phyloP scores from a whole-genome alignment of 2,113 vertebrate genomes.

The Limanda limanda region DNA sequence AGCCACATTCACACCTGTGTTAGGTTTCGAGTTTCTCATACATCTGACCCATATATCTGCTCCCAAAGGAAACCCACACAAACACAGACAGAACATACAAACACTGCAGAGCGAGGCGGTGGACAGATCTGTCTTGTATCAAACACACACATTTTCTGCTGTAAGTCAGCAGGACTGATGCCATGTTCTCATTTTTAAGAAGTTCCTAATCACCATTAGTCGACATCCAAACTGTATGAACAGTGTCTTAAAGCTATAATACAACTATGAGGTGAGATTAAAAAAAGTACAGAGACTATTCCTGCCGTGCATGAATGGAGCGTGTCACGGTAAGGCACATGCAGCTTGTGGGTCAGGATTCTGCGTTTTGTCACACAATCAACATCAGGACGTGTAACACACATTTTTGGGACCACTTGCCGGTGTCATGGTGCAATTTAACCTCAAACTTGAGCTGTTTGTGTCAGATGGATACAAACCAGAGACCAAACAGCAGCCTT shows the following conservation, averaged over 20 bases:
- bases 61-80: background rate
- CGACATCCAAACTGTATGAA: background rate
- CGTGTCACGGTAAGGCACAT: too few relatives aligned
- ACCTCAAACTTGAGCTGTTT: too few relatives aligned
- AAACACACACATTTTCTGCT: background rate
- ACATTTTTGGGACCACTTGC: too few relatives aligned
- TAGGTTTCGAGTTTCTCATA: conserved; percentile 8
- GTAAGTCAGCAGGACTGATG: background rate
- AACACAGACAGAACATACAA: background rate
- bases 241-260: background rate
- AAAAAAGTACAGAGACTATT: background rate
- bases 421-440: too few relatives aligned
- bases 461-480: too few relatives aligned
- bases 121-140: background rate
- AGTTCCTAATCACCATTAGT: background rate
- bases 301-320: background rate
- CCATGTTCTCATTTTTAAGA: background rate
- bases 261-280: background rate
- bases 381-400: too few relatives aligned
- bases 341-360: too few relatives aligned
- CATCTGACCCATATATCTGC: conserved; percentile 19
- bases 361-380: too few relatives aligned
- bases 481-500: too few relatives aligned
- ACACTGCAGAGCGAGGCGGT: background rate
- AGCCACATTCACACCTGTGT: conserved; percentile 4